Conservation (phyloP, 2,888 invertebrate species). For the Tetrapedia diversipes region DNA sequence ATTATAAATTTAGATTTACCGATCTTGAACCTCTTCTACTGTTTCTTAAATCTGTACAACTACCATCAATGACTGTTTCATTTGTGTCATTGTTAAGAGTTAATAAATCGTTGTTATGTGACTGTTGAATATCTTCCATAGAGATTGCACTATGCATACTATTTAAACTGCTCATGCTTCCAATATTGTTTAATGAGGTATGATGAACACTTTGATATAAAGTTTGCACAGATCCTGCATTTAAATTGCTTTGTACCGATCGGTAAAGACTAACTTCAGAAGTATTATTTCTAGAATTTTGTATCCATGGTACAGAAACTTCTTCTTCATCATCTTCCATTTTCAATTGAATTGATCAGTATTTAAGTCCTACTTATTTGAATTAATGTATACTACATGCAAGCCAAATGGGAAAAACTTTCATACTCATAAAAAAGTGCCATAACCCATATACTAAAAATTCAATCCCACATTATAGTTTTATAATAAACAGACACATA, state of each 20-base stretch:
- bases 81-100: constrained; percentile 66
- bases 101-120: constrained; percentile 59
- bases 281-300: constrained; percentile 44
- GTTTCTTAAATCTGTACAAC: constrained; percentile 68
- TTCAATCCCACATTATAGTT: neutral
- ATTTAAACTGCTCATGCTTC: constrained; percentile 61
- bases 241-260: constrained; percentile 67
- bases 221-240: constrained; percentile 69
- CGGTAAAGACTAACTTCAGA: constrained; percentile 68
- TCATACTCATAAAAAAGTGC: neutral
- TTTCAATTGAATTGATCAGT: constrained; percentile 51
- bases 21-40: constrained; percentile 59
- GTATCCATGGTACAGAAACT: constrained; percentile 47
- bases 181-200: constrained; percentile 68
- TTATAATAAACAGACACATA: neutral
- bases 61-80: constrained; percentile 71
- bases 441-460: neutral
- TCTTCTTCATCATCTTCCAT: constrained; percentile 76
- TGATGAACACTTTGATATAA: constrained; percentile 73
- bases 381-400: constrained; percentile 51
- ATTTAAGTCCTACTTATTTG: constrained; percentile 48
- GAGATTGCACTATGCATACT: constrained; percentile 59
- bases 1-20: constrained; percentile 59
- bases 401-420: constrained; percentile 34
- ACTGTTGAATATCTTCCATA: constrained; percentile 45